Conservation (phyloP, 2,888 invertebrate genomes). For the Punctoribates punctum region DNA sequence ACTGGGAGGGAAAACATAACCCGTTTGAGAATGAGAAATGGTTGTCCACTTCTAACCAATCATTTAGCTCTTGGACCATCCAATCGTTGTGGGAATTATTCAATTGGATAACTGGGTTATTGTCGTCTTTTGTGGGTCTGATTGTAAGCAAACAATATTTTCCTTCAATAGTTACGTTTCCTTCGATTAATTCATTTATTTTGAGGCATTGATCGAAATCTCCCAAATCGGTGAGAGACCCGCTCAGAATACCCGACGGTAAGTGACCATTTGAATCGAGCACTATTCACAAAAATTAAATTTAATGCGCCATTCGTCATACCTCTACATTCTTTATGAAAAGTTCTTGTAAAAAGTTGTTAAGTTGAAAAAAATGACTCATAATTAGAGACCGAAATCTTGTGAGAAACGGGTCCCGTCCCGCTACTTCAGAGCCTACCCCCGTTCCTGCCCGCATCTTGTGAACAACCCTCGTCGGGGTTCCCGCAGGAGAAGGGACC, state of each 20-base stretch:
- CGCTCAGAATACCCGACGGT: constrained; percentile 39
- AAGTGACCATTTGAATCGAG: constrained; percentile 40
- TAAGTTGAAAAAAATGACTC: too few relatives aligned
- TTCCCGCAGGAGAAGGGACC: too few relatives aligned
- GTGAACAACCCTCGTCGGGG: too few relatives aligned
- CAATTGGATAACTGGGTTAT: background rate
- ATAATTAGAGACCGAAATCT: too few relatives aligned
- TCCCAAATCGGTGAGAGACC: constrained; percentile 42
- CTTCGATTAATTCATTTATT: constrained; percentile 7
- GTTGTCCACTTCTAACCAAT: constrained; percentile 35
- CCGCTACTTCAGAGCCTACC: too few relatives aligned
- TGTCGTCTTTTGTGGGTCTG: background rate
- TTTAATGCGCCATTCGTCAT: too few relatives aligned
- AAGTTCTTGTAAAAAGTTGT: background rate
- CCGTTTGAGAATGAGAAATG: constrained; percentile 13
- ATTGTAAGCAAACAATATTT: constrained; percentile 40
- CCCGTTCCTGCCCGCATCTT: too few relatives aligned
- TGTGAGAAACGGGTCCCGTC: too few relatives aligned
- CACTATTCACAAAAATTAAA: background rate
- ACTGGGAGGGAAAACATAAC: constrained; percentile 39
- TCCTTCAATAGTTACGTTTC: constrained; percentile 21
- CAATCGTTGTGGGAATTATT: constrained; percentile 5
- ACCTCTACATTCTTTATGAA: too few relatives aligned
- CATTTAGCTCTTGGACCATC: constrained; percentile 12
- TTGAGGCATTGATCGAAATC: constrained; percentile 42